Conservation (phyloP, 2,113 vertebrate species). For the Epinephelus cyanopodus region DNA sequence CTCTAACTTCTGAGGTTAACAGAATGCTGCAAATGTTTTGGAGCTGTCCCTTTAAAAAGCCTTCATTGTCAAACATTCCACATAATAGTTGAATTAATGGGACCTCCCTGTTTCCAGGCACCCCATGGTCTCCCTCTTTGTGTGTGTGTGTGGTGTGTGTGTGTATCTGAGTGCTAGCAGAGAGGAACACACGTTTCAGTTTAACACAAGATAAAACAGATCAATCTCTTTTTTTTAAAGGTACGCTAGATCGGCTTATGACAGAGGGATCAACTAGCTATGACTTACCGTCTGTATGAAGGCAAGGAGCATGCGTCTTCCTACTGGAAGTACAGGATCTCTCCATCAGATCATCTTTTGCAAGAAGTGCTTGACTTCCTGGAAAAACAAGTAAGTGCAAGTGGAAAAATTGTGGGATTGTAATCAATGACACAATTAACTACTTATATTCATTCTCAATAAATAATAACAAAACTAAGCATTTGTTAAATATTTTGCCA, state of each 20-base stretch:
- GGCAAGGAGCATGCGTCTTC: slow-evolving; percentile 77
- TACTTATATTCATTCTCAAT: background rate
- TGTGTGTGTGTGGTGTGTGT: background rate
- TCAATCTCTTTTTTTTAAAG: background rate
- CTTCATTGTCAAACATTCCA: slow-evolving; percentile 43
- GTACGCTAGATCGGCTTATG: background rate
- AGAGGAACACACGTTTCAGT: background rate
- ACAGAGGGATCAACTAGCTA: slow-evolving; percentile 34
- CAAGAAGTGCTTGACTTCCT: slow-evolving; percentile 81
- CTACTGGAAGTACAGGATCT: slow-evolving; percentile 87
- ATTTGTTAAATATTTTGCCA: slow-evolving; percentile 41
- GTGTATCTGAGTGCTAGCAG: background rate
- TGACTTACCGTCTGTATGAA: slow-evolving; percentile 88
- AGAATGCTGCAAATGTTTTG: background rate
- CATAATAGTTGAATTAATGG: background rate
- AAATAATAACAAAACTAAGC: background rate
- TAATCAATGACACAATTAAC: background rate
- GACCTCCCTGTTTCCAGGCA: slow-evolving; percentile 19
- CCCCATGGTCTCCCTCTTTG: slow-evolving; percentile 4
- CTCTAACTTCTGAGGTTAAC: background rate
- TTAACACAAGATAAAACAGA: background rate
- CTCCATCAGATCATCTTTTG: slow-evolving; percentile 79
- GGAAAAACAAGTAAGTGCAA: slow-evolving; percentile 79
- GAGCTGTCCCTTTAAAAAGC: slow-evolving; percentile 51
- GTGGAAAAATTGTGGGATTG: background rate